A percentile compares a stretch with the other conserved stretches of the same genome.
Evolutionary conservation across 2,888 invertebrate genomes (phyloP).

Genomic region (Dasypolia templi): DNA sequence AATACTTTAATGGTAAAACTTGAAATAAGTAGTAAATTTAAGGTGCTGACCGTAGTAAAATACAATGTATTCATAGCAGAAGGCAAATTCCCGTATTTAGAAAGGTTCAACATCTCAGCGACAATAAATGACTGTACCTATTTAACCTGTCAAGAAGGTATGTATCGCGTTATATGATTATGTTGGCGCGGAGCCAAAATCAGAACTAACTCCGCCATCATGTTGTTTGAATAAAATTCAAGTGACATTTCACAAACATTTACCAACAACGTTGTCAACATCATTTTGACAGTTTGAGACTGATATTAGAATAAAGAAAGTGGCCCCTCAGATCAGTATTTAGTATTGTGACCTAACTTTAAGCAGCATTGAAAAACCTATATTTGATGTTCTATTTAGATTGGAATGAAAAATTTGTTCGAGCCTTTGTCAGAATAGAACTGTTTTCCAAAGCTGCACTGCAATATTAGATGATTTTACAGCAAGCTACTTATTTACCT

Average conservation of each 20-base stretch:
- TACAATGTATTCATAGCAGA: not conserved
- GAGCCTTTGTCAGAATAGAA: not conserved
- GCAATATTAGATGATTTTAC: constrained; percentile 1
- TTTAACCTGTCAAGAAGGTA: not conserved
- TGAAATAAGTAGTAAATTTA: constrained; percentile 20
- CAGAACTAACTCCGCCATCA: too few relatives aligned
- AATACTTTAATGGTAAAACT: not conserved
- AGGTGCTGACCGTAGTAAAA: too few relatives aligned
- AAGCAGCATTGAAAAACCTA: too few relatives aligned
- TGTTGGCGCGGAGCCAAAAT: too few relatives aligned
- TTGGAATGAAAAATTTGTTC: not conserved
- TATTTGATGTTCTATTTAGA: not conserved
- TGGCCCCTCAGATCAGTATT: too few relatives aligned
- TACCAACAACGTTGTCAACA: too few relatives aligned
- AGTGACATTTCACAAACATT: not conserved
- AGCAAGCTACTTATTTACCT: not conserved
- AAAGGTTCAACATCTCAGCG: not conserved
- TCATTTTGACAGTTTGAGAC: too few relatives aligned
- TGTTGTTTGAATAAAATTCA: too few relatives aligned
- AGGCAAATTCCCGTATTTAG: not conserved
- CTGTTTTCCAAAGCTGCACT: not conserved
- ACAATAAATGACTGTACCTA: not conserved
- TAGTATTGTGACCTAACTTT: too few relatives aligned
- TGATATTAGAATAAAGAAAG: not conserved
- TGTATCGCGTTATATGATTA: not conserved